Percentiles rank a stretch among this genome's conserved stretches.
Evolutionary conservation across 2,113 vertebrate genomes (phyloP).

Genomic region (Tragulus kanchil): DNA sequence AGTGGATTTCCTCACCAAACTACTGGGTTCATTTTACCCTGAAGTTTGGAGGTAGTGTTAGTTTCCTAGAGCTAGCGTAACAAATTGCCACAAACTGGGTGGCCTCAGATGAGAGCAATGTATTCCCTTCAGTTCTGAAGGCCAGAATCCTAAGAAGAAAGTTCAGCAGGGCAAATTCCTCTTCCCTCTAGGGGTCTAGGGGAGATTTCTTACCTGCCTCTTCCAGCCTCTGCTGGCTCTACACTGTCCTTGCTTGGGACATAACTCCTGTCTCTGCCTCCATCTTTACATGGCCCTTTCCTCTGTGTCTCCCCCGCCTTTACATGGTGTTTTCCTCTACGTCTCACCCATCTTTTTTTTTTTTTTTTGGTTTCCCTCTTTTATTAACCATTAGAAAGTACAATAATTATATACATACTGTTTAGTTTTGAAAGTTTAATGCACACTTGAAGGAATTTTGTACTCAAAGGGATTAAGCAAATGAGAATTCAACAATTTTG

Average conservation of each 20-base stretch:
- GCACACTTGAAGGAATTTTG: background rate
- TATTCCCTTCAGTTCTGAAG: background rate
- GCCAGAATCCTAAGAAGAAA: background rate
- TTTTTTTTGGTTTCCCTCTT: background rate
- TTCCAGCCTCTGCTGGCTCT: background rate
- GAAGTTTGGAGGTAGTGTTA: background rate
- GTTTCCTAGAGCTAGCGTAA: background rate
- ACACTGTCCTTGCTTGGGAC: background rate
- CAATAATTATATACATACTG: background rate
- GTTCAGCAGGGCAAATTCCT: background rate
- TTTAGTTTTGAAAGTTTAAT: slow-evolving; percentile 25
- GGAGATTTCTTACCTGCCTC: background rate
- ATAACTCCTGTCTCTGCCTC: background rate
- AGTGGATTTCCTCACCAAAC: background rate
- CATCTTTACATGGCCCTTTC: background rate
- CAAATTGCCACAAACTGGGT: background rate
- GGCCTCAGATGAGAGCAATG: background rate
- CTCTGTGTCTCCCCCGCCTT: no score
- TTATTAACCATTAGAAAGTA: slow-evolving; percentile 1
- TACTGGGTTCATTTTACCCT: background rate
- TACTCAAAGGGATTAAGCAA: background rate
- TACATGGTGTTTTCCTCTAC: no score
- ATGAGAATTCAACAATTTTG: background rate
- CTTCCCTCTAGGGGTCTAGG: background rate
- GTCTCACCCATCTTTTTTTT: no score